Evolutionary conservation across 2,797 vertebrate species (phyloP).

Genomic region (Harpagifer antarcticus): DNA sequence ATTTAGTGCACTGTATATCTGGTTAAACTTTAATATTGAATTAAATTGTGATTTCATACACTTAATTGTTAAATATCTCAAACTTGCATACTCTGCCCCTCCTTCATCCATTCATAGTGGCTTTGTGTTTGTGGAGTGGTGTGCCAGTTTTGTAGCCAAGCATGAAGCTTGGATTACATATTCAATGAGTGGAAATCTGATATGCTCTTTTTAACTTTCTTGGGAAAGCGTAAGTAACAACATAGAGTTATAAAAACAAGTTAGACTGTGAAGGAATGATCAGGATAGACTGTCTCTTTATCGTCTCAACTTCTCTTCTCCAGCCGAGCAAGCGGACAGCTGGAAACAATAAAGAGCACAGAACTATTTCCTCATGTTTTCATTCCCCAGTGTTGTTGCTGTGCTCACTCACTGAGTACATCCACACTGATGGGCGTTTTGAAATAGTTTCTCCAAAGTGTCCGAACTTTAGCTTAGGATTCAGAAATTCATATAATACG

Average conservation of each 20-base stretch:
- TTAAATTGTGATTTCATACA: neutral
- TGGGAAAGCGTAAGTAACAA: neutral
- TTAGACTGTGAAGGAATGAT: neutral
- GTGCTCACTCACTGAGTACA: slow-evolving; percentile 14
- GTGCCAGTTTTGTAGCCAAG: neutral
- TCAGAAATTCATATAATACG: neutral
- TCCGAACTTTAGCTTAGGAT: neutral
- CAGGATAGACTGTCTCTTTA: neutral
- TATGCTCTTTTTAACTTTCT: neutral
- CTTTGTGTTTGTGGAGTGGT: neutral
- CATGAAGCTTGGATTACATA: neutral
- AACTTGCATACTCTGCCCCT: neutral
- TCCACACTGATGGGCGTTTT: slow-evolving; percentile 9
- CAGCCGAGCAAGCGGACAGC: slow-evolving; percentile 13
- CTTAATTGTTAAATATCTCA: neutral
- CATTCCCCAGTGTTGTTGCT: slow-evolving; percentile 23
- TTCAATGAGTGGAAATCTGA: neutral
- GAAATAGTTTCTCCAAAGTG: neutral
- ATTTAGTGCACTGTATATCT: neutral
- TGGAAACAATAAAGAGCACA: slow-evolving; percentile 32
- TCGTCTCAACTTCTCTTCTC: slow-evolving; percentile 2
- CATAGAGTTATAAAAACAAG: neutral
- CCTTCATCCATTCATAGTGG: neutral
- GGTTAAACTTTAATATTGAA: neutral
- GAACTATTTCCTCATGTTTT: slow-evolving; percentile 41